phyloP scores from a whole-genome alignment of 2,888 invertebrate genomes.

The Elgonia sp. region DNA sequence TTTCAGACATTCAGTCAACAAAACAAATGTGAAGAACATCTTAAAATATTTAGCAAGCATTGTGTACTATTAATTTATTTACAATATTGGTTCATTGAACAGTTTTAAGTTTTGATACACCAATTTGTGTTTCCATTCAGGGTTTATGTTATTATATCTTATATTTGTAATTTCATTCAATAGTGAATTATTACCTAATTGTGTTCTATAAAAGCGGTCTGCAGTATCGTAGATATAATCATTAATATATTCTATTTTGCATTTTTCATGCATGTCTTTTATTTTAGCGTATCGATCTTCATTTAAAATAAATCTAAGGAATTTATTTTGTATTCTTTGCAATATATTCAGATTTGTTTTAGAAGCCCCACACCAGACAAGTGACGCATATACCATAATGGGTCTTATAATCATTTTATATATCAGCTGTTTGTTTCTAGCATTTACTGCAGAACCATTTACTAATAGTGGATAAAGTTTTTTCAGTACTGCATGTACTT shows the following conservation, averaged over 20 bases:
- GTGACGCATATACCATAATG: constrained; percentile 76
- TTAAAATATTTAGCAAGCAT: too few species aligned
- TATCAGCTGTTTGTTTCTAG: constrained; percentile 77
- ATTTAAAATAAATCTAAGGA: constrained; percentile 65
- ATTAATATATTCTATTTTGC: constrained; percentile 18
- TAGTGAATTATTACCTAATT: constrained; percentile 31
- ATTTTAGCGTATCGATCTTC: constrained; percentile 61
- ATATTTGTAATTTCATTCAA: constrained; percentile 57
- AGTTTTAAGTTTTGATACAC: constrained; percentile 67
- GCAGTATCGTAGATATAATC: constrained; percentile 36
- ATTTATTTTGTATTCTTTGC: constrained; percentile 77
- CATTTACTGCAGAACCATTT: constrained; percentile 49
- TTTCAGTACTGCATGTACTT: constrained; percentile 67
- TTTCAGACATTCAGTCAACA: too few species aligned
- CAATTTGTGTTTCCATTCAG: constrained; percentile 70
- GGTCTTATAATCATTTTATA: constrained; percentile 75
- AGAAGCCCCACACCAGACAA: constrained; percentile 75
- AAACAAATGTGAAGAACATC: too few species aligned
- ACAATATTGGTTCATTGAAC: constrained; percentile 29
- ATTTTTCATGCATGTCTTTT: constrained; percentile 60
- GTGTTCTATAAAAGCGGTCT: constrained; percentile 49
- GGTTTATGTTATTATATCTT: constrained; percentile 49
- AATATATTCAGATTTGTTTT: constrained; percentile 54
- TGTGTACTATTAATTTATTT: too few species aligned
- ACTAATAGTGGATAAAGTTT: constrained; percentile 77